Percentiles rank a stretch among this genome's conserved stretches.
Conservation (phyloP, 2,113 vertebrate genomes). For the Anhinga anhinga region DNA sequence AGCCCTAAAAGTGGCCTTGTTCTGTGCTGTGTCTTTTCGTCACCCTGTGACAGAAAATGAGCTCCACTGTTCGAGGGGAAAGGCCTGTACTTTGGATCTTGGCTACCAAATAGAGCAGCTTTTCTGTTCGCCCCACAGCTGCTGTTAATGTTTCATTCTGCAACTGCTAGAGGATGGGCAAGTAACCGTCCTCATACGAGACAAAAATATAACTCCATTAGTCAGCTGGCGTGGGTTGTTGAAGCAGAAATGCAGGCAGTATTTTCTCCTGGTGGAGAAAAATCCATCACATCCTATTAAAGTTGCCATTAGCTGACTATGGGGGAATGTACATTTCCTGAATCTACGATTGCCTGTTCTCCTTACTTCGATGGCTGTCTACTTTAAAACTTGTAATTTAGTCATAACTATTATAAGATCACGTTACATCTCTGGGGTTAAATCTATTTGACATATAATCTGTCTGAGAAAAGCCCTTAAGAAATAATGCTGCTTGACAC, state of each 20-base stretch:
- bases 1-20: conserved; percentile 1
- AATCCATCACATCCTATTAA: conserved; percentile 65
- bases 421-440: conserved; percentile 48
- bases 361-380: conserved; percentile 46
- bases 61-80: neutral
- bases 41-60: conserved; percentile 31
- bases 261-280: conserved; percentile 61
- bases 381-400: conserved; percentile 60
- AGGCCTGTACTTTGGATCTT: neutral
- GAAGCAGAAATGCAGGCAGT: conserved; percentile 67
- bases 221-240: conserved; percentile 68
- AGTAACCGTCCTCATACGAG: conserved; percentile 32
- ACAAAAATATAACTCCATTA: conserved; percentile 72
- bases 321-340: conserved; percentile 53
- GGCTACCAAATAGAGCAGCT: conserved; percentile 57
- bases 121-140: conserved; percentile 47
- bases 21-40: neutral
- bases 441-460: conserved; percentile 27
- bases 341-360: conserved; percentile 23
- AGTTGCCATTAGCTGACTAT: conserved; percentile 59
- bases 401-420: conserved; percentile 42
- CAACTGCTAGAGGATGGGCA: conserved; percentile 51
- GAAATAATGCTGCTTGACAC: conserved; percentile 9
- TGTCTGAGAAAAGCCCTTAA: conserved; percentile 26
- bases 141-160: conserved; percentile 60